Percentiles rank a stretch among this genome's conserved stretches.
Conservation (phyloP, 2,797 vertebrate genomes). For the Bucorvus abyssinicus region DNA sequence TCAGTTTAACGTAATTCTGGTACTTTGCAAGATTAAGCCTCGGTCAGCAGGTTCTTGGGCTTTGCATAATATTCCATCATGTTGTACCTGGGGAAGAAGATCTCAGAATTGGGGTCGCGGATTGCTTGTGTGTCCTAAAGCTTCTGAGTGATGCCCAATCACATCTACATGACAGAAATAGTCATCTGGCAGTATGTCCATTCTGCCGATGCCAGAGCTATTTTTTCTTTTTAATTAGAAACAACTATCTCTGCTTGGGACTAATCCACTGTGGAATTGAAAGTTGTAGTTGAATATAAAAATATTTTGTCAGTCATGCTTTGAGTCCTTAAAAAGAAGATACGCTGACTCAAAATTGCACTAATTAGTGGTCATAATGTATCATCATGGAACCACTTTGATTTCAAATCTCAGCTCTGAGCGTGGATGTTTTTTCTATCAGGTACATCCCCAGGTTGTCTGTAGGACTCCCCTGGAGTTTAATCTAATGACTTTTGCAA, state of each 20-base stretch:
- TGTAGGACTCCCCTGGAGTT: background rate
- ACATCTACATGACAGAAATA: background rate
- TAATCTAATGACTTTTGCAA: background rate
- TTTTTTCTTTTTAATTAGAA: constrained; percentile 43
- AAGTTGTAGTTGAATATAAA: constrained; percentile 50
- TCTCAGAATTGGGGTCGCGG: background rate
- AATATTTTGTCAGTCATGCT: constrained; percentile 14
- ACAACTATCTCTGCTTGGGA: constrained; percentile 22
- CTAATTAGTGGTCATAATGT: background rate
- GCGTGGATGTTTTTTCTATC: background rate
- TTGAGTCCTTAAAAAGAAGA: background rate
- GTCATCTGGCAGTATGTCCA: background rate
- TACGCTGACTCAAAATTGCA: background rate
- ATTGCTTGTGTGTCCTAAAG: background rate
- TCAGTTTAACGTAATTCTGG: constrained; percentile 28
- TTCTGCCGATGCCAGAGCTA: background rate
- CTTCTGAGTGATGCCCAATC: background rate
- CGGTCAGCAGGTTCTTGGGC: background rate
- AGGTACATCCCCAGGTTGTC: background rate
- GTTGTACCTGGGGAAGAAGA: background rate
- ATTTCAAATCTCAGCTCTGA: background rate
- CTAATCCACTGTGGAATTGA: constrained; percentile 33
- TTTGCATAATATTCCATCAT: background rate
- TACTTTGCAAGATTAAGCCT: background rate
- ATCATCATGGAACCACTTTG: background rate